A percentile compares a stretch with the other conserved stretches of the same genome.
Evolutionary conservation across 2,797 vertebrate genomes (phyloP).

Genomic region (Cetoscarus ocellatus): DNA sequence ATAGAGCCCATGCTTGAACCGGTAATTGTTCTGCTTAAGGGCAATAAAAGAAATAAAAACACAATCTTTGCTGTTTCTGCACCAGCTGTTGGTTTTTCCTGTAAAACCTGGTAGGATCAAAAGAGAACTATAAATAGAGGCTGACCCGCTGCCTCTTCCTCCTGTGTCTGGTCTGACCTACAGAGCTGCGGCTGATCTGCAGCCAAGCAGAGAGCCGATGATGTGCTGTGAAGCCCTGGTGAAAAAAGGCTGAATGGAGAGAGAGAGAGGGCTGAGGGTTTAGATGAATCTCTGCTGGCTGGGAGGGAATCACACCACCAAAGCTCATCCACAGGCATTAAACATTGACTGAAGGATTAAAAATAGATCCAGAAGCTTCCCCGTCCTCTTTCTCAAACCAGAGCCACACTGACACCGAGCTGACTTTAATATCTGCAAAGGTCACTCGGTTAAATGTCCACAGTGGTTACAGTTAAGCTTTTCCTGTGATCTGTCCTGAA

Average conservation of each 20-base stretch:
- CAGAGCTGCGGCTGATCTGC: slow-evolving; percentile 22
- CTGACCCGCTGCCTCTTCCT: slow-evolving; percentile 7
- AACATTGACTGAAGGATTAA: slow-evolving; percentile 45
- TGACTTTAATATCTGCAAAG: slow-evolving; percentile 1
- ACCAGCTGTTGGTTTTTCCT: slow-evolving; percentile 13
- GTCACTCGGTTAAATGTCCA: neutral
- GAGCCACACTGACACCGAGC: neutral
- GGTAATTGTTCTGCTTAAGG: neutral
- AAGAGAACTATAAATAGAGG: slow-evolving; percentile 19
- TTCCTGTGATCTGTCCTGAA: neutral
- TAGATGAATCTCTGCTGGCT: slow-evolving; percentile 16
- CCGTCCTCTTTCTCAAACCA: slow-evolving; percentile 5
- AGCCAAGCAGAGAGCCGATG: slow-evolving; percentile 28
- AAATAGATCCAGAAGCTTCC: slow-evolving; percentile 41
- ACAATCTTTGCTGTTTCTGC: neutral
- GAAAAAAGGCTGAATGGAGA: neutral
- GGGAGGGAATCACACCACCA: slow-evolving; percentile 20
- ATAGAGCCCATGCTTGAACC: no score
- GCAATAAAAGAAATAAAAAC: neutral
- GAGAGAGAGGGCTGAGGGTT: slow-evolving; percentile 19
- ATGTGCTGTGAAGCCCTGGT: slow-evolving; percentile 4
- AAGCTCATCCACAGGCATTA: slow-evolving; percentile 22
- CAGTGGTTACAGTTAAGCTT: neutral
- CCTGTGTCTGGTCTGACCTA: slow-evolving; percentile 14
- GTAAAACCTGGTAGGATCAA: neutral